phyloP scores from a whole-genome alignment of 2,888 invertebrate species.

The Parnassius smintheus region DNA sequence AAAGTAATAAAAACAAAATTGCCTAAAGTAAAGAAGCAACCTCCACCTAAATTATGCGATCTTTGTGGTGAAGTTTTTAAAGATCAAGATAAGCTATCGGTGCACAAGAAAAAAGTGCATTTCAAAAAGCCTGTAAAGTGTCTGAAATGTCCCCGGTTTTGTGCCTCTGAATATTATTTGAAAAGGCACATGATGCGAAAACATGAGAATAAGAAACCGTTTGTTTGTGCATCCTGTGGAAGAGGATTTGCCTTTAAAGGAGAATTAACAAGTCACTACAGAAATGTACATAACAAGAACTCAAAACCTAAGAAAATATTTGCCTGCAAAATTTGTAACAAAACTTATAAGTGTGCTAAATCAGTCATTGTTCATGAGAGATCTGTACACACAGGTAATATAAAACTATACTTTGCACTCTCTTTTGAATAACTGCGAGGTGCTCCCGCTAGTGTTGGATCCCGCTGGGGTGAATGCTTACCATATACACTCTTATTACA shows the following conservation, averaged over 20 bases:
- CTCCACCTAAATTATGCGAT: constrained; percentile 58
- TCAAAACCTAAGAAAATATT: constrained; percentile 48
- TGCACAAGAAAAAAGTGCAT: constrained; percentile 57
- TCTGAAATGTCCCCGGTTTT: constrained; percentile 53
- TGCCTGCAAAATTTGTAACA: constrained; percentile 64
- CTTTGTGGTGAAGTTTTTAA: constrained; percentile 62
- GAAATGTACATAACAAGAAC: constrained; percentile 57
- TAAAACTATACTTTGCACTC: background rate
- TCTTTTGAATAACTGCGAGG: too few relatives aligned
- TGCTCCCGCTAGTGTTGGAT: too few relatives aligned
- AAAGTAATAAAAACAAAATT: constrained; percentile 33
- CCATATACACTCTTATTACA: too few relatives aligned
- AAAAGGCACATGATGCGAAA: constrained; percentile 59
- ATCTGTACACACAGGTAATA: constrained; percentile 73
- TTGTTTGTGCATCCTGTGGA: constrained; percentile 63
- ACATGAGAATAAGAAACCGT: constrained; percentile 53
- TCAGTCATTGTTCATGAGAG: constrained; percentile 69
- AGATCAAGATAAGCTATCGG: constrained; percentile 46
- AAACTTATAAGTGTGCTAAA: constrained; percentile 63
- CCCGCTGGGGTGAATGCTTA: too few relatives aligned
- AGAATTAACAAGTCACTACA: constrained; percentile 57
- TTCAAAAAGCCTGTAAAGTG: constrained; percentile 53
- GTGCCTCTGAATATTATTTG: constrained; percentile 54
- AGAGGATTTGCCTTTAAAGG: constrained; percentile 57
- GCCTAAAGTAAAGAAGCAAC: constrained; percentile 37